Evolutionary conservation across 2,888 invertebrate genomes (phyloP).

Genomic region (Polyommatus icarus): DNA sequence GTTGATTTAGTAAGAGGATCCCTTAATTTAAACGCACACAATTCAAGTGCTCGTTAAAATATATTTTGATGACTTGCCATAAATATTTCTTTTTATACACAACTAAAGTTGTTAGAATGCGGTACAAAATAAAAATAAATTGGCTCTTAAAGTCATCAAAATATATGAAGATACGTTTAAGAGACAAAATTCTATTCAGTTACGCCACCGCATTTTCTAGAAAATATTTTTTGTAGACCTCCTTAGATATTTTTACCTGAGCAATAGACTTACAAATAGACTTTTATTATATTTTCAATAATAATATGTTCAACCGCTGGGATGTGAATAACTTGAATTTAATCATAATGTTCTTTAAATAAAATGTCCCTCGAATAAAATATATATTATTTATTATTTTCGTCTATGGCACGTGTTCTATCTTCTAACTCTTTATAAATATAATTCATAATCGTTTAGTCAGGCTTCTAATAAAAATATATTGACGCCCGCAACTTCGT

Average conservation of each 20-base stretch:
- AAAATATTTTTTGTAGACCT: neutral
- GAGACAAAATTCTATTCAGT: constrained; percentile 10
- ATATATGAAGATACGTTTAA: constrained; percentile 17
- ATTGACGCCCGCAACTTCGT: no score
- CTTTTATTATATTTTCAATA: constrained; percentile 15
- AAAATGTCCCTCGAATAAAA: neutral
- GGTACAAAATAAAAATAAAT: constrained; percentile 23
- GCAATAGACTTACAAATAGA: constrained; percentile 10
- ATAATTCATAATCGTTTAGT: neutral
- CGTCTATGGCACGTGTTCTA: neutral
- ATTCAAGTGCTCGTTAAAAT: constrained; percentile 6
- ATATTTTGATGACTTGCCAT: neutral
- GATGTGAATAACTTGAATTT: neutral
- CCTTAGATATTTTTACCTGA: neutral
- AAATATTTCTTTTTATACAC: neutral
- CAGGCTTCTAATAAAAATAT: no score
- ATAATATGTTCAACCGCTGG: neutral
- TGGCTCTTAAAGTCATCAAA: constrained; percentile 10
- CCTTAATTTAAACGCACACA: neutral
- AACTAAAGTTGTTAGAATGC: neutral
- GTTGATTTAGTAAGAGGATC: neutral
- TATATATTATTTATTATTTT: constrained; percentile 13
- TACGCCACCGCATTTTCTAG: neutral
- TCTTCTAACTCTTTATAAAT: neutral
- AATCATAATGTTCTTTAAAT: neutral